Conservation (phyloP, 2,888 invertebrate species). For the Tanaodytes sp. region DNA sequence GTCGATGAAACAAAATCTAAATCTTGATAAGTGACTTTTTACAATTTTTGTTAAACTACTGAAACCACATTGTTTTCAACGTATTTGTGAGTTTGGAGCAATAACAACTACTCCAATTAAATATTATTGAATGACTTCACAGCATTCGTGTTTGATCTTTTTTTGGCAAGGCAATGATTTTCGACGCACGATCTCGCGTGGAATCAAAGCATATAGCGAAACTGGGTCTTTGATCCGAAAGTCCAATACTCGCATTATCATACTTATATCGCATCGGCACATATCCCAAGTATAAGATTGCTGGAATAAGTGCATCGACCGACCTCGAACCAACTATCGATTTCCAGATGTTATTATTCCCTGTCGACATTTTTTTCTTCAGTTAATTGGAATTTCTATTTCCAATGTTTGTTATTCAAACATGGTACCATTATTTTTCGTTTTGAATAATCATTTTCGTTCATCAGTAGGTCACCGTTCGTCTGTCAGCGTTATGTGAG, state of each 20-base stretch:
- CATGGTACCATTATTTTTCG: too few relatives aligned
- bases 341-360: conserved; percentile 34
- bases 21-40: too few relatives aligned
- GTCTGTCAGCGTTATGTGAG: too few relatives aligned
- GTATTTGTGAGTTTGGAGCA: too few relatives aligned
- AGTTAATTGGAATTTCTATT: conserved; percentile 33
- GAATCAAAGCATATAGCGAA: conserved; percentile 26
- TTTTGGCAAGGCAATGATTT: conserved; percentile 29
- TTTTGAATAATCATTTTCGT: background rate
- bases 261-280: conserved; percentile 24
- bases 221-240: conserved; percentile 49
- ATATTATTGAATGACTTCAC: too few relatives aligned
- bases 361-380: conserved; percentile 21
- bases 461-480: too few relatives aligned
- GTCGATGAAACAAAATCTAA: too few relatives aligned
- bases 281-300: conserved; percentile 21
- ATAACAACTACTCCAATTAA: too few relatives aligned
- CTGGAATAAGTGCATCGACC: conserved; percentile 38
- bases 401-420: conserved; percentile 4
- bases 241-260: conserved; percentile 12
- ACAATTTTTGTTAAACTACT: too few relatives aligned
- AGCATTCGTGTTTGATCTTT: too few relatives aligned
- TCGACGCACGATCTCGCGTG: conserved; percentile 36
- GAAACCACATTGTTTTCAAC: too few relatives aligned
- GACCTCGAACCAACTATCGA: conserved; percentile 46